These are phyloP conservation scores for Chaitophorus viminalis DNA, from an alignment of 2,888 invertebrate genomes.

Conservation along the genomic window DNA sequence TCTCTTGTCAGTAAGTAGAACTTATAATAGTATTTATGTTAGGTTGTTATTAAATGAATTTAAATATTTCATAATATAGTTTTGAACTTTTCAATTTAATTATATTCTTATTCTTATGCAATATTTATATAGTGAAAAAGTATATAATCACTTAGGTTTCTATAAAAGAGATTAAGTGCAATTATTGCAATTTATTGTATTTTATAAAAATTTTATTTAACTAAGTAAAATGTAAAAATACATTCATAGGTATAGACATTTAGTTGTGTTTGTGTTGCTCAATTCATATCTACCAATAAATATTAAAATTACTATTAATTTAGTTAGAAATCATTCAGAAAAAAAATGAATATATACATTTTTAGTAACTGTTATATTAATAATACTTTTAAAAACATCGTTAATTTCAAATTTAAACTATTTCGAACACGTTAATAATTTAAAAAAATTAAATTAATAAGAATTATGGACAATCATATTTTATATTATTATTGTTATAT, in stretches of 20 bases:
- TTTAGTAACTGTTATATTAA: too few relatives aligned
- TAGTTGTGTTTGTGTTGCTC: too few relatives aligned
- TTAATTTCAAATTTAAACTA: background rate
- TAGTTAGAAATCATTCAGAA: too few relatives aligned
- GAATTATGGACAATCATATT: background rate
- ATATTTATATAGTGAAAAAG: background rate
- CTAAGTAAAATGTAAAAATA: too few relatives aligned
- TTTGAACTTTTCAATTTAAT: background rate
- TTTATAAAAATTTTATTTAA: too few relatives aligned
- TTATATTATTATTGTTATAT: background rate
- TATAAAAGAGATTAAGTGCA: background rate
- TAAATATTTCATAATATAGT: background rate
- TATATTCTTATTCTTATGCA: background rate
- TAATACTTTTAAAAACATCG: too few relatives aligned
- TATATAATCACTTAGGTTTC: background rate
- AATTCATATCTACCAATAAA: too few relatives aligned
- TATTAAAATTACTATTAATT: too few relatives aligned
- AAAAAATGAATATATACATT: too few relatives aligned
- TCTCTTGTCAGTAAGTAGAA: conserved; percentile 39
- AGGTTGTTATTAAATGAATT: background rate
- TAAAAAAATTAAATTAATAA: background rate
- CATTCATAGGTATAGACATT: too few relatives aligned
- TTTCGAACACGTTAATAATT: background rate
- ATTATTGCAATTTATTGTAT: too few relatives aligned
- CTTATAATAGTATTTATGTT: background rate